A percentile compares a stretch with the other conserved stretches of the same genome.
Conservation (phyloP, 2,113 vertebrate genomes). For the Vimba vimba region DNA sequence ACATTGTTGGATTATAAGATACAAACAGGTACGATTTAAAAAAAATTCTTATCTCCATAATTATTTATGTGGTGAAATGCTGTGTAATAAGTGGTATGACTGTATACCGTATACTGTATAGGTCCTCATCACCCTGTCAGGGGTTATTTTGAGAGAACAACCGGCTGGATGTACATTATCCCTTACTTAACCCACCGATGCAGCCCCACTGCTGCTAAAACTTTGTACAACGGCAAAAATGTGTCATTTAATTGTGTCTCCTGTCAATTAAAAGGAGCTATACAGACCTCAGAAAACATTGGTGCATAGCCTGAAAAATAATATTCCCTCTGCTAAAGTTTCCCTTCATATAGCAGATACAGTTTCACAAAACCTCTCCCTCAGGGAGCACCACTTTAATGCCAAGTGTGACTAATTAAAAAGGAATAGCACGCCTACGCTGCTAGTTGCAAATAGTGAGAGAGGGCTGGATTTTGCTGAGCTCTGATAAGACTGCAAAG, state of each 20-base stretch:
- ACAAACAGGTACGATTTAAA: no score
- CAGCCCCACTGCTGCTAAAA: no score
- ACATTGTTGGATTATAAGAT: no score
- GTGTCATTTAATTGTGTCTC: neutral
- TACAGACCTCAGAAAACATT: neutral
- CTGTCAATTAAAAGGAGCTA: neutral
- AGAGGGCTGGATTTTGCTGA: conserved; percentile 35
- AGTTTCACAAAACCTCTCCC: conserved; percentile 10
- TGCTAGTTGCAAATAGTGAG: conserved; percentile 30
- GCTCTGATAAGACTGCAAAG: conserved; percentile 44
- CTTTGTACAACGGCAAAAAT: neutral
- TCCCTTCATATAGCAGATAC: neutral
- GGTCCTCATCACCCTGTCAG: no score
- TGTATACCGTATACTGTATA: no score
- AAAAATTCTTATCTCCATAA: no score
- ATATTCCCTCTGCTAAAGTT: neutral
- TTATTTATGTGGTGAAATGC: no score
- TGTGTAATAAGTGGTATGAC: no score
- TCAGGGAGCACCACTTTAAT: conserved; percentile 43
- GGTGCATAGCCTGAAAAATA: neutral
- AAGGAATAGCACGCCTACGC: conserved; percentile 8
- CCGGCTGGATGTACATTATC: no score
- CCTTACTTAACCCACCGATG: no score
- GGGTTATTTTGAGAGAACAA: no score
- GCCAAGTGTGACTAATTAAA: conserved; percentile 53